Percentiles rank a stretch among this genome's conserved stretches.
Evolutionary conservation across 1,140 invertebrate species (phyloP).

Genomic region (Cherax destructor): DNA sequence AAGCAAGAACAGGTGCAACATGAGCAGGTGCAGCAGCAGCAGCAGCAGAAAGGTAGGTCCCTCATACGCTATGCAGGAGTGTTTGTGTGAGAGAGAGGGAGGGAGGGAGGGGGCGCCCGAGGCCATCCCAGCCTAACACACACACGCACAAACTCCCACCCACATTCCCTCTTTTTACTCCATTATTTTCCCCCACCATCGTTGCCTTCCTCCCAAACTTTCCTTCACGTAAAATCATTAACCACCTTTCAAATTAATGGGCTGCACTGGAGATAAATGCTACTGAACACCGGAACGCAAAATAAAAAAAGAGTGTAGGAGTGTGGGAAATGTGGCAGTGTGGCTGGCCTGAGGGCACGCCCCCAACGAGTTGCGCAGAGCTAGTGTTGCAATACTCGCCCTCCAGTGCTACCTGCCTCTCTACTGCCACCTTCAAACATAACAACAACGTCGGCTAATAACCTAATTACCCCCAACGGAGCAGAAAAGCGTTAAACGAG

Average conservation of each 20-base stretch:
- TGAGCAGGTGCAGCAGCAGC: background rate
- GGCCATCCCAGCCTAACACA: slow-evolving; percentile 55
- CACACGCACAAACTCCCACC: background rate
- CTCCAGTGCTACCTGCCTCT: background rate
- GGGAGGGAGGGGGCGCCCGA: slow-evolving; percentile 44
- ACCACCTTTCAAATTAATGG: too few species aligned
- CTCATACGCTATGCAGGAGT: slow-evolving; percentile 64
- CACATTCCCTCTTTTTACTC: slow-evolving; percentile 23
- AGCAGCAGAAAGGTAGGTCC: slow-evolving; percentile 34
- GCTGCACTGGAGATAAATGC: too few species aligned
- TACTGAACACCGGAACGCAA: too few species aligned
- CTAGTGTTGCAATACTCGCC: slow-evolving; percentile 49
- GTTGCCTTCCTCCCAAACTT: background rate
- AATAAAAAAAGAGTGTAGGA: slow-evolving; percentile 22
- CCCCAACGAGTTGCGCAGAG: slow-evolving; percentile 60
- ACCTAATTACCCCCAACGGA: background rate
- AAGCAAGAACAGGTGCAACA: too few species aligned
- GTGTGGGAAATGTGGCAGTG: slow-evolving; percentile 51
- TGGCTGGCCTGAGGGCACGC: slow-evolving; percentile 33
- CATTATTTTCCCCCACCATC: background rate
- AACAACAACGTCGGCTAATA: background rate
- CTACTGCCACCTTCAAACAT: background rate
- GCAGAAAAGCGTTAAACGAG: background rate
- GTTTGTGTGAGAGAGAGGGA: slow-evolving; percentile 45
- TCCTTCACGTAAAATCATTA: background rate